Base-by-base conservation (phyloP, 2,113 vertebrate genomes). In the Candoia aspera region DNA sequence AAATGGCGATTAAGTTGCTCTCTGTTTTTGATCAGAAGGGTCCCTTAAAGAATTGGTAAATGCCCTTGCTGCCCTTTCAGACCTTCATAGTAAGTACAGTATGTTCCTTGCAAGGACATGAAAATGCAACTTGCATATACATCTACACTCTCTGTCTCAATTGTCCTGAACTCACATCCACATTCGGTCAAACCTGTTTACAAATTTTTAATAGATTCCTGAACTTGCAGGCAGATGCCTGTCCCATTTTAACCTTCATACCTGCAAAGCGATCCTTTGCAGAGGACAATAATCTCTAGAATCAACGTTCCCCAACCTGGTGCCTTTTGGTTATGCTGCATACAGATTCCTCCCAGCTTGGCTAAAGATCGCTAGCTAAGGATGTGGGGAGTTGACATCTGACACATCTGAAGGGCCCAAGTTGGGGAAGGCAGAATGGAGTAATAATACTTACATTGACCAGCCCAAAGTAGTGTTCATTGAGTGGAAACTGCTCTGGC, bases 381-480 rank as follows among this genome's bases (percentile, higher is more conserved):
- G 6, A n/a, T 6, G 64, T 6, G 64, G 17, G 6, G 1, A 17
- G n/a, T 6, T 79, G 68, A 37, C 21, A 21, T 8, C 17, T 42
- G 3, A 79, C 6, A 21, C 15, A 88, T 79, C 73, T 37, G 17
- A 6, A 42, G 73, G 73, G 73, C 17, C 17, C 8, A 37, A 37
- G 17, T 21, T 37, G 37, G 73, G 73, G 15, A 79, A 79, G 68
- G n/a, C n/a, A 79, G 68, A 33, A 79, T 2, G n/a, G 53, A 84
- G 93, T 92, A 93, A 91, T 5, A 62, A 68, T 94, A 99, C 98
- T 99, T 97, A 99, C 99, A 13, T 99, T 99, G 98, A 99, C 99
- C 98, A 99, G 98, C 97, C 99, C 99, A 60, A 99, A 99, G 97
- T 99, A 99, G 98, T 99, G 99, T 93, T 99, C 99, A 98, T 99